Conservation (phyloP, 2,113 vertebrate genomes). For the Puntigrus tetrazona region DNA sequence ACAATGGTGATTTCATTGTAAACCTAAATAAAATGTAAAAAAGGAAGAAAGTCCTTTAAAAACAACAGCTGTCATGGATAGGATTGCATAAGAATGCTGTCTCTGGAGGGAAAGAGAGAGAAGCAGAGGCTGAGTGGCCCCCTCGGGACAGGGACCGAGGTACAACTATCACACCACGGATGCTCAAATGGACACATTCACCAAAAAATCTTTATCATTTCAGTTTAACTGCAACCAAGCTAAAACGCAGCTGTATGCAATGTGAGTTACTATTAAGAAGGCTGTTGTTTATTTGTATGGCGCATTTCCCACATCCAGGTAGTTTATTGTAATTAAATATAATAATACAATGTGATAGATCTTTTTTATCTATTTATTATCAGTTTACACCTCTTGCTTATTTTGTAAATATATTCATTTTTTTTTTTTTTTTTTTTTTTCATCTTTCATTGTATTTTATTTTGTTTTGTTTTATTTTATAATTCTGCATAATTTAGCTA, state of each 20-base stretch:
- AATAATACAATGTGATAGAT: too few relatives aligned
- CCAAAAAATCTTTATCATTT: background rate
- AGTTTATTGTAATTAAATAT: background rate
- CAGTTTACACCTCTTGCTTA: too few relatives aligned
- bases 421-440: too few relatives aligned
- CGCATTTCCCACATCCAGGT: background rate
- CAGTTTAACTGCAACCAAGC: background rate
- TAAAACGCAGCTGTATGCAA: background rate
- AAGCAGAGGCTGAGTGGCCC: constrained; percentile 8
- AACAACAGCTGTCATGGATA: constrained; percentile 51
- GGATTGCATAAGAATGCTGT: constrained; percentile 48
- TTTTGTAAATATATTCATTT: too few relatives aligned
- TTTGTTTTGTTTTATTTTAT: background rate
- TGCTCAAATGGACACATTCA: constrained; percentile 3
- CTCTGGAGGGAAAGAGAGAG: constrained; percentile 47
- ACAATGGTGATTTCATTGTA: background rate
- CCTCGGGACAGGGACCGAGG: constrained; percentile 41
- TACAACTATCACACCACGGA: background rate
- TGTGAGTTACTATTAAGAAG: background rate
- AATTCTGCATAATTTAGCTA: background rate
- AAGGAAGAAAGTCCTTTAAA: constrained; percentile 3
- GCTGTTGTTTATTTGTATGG: background rate
- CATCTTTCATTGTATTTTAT: background rate
- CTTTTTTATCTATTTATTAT: too few relatives aligned
- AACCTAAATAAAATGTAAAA: background rate